Conservation (phyloP, 2,797 vertebrate species). For the Tragelaphus oryx region DNA sequence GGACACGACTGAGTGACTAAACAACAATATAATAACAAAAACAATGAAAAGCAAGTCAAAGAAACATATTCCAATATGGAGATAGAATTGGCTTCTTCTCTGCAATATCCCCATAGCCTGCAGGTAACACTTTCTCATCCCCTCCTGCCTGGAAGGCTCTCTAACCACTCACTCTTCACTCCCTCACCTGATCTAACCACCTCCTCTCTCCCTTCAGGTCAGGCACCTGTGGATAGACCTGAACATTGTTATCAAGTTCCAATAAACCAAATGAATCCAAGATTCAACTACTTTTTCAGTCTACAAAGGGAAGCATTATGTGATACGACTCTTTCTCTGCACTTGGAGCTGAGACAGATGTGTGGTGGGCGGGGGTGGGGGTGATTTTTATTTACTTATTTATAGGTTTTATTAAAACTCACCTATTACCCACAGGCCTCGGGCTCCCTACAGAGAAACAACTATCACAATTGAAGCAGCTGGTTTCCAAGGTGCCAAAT, state of each 20-base stretch:
- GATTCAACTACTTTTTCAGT: neutral
- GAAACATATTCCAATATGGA: neutral
- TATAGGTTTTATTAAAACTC: constrained; percentile 64
- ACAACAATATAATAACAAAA: neutral
- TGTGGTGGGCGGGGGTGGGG: neutral
- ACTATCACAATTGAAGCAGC: constrained; percentile 34
- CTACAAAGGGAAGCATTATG: neutral
- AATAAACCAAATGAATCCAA: neutral
- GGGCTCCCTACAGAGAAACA: constrained; percentile 48
- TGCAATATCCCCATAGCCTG: neutral
- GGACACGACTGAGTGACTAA: neutral
- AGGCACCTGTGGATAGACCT: neutral
- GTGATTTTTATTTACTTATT: constrained; percentile 43
- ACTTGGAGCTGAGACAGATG: neutral
- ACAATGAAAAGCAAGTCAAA: neutral
- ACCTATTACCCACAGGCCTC: constrained; percentile 44
- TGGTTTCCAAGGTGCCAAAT: constrained; percentile 56
- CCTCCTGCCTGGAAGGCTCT: neutral
- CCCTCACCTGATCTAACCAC: neutral
- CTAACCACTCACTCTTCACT: too few relatives aligned
- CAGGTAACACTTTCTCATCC: neutral
- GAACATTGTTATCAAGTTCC: neutral
- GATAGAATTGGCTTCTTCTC: neutral
- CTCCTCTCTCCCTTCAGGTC: neutral
- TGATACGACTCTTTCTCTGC: neutral